phyloP scores from a whole-genome alignment of 2,113 vertebrate genomes.

The Neolamprologus fasciatus region DNA sequence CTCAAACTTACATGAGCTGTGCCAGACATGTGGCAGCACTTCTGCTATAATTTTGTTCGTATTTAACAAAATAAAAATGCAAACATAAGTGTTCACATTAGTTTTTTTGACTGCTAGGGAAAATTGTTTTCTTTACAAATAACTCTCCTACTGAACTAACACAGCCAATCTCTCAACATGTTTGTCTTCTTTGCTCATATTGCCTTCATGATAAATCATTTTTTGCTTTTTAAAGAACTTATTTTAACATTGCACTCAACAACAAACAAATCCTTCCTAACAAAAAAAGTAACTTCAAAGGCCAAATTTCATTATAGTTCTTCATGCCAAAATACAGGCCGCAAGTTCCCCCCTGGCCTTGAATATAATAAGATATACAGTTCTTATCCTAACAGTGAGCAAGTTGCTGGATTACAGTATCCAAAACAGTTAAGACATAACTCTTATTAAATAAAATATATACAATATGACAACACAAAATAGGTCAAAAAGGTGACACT shows the following conservation, averaged over 20 bases:
- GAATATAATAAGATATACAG: background rate
- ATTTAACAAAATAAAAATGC: no score
- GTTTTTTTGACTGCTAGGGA: background rate
- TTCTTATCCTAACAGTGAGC: background rate
- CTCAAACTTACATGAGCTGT: background rate
- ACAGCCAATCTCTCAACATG: accelerated
- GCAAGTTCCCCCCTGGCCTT: accelerated
- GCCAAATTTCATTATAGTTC: background rate
- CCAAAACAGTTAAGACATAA: background rate
- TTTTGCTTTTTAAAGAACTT: background rate
- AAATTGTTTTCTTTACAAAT: background rate
- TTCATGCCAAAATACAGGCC: background rate
- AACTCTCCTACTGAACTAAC: background rate
- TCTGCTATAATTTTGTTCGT: background rate
- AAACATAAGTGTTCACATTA: no score
- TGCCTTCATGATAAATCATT: background rate
- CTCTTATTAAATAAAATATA: background rate
- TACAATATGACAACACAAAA: background rate
- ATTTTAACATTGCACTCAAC: background rate
- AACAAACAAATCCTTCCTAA: background rate
- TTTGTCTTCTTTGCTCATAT: background rate
- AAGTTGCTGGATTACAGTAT: background rate
- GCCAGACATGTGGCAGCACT: background rate
- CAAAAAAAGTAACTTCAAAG: accelerated
- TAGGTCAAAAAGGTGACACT: background rate